Conservation (phyloP, 2,888 invertebrate genomes). For the Stegana nigrithorax region DNA sequence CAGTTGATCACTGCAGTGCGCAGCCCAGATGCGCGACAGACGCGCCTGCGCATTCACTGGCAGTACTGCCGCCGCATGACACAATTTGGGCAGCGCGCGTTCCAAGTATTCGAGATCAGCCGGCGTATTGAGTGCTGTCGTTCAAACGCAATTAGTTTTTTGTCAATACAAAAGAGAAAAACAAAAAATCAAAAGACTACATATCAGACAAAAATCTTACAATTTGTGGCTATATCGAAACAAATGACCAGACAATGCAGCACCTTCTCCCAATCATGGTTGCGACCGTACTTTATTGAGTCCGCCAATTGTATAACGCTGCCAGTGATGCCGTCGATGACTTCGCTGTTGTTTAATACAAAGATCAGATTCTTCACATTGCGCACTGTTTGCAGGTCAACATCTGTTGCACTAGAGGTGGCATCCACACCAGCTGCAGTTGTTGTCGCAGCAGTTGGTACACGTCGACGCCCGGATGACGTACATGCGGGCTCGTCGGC, state of each 20-base stretch:
- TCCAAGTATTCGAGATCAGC: slow-evolving; percentile 86
- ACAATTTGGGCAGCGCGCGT: slow-evolving; percentile 82
- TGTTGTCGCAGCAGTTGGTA: neutral
- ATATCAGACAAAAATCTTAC: slow-evolving; percentile 71
- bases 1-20: slow-evolving; percentile 75
- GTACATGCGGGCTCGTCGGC: slow-evolving; percentile 18
- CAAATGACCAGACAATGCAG: slow-evolving; percentile 76
- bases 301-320: slow-evolving; percentile 53
- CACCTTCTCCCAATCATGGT: slow-evolving; percentile 58
- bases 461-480: neutral
- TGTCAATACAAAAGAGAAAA: neutral
- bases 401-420: slow-evolving; percentile 51
- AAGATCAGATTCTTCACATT: slow-evolving; percentile 70
- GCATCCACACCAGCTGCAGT: slow-evolving; percentile 20
- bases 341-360: slow-evolving; percentile 42
- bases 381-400: slow-evolving; percentile 74
- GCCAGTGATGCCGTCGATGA: slow-evolving; percentile 61
- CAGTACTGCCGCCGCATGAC: slow-evolving; percentile 80
- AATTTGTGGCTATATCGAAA: slow-evolving; percentile 81
- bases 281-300: slow-evolving; percentile 43
- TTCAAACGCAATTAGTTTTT: too few relatives aligned
- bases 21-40: slow-evolving; percentile 84
- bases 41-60: slow-evolving; percentile 81
- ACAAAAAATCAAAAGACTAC: neutral
- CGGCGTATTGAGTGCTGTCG: slow-evolving; percentile 61